A percentile compares a stretch with the other conserved stretches of the same genome.
phyloP scores from a whole-genome alignment of 2,888 invertebrate species.

The Sminthurides aquaticus region DNA sequence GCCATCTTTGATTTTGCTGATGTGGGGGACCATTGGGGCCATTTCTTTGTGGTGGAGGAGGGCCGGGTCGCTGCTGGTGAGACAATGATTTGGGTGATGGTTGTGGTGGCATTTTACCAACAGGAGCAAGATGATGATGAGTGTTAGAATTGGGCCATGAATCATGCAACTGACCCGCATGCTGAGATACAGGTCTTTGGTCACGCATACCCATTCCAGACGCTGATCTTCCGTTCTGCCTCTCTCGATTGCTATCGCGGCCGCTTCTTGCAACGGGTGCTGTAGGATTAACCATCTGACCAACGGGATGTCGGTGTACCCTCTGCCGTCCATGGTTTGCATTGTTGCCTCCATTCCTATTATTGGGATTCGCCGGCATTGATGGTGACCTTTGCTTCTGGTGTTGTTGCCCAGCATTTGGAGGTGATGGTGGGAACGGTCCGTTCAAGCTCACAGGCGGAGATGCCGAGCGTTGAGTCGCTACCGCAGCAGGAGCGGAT shows the following conservation, averaged over 20 bases:
- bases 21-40: background rate
- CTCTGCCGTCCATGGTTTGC: background rate
- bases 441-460: background rate
- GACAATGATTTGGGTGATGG: constrained; percentile 2
- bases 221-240: background rate
- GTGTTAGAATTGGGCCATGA: constrained; percentile 43
- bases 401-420: background rate
- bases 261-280: background rate
- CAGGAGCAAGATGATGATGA: constrained; percentile 41
- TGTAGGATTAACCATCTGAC: background rate
- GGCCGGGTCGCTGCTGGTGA: background rate
- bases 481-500: background rate
- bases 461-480: background rate
- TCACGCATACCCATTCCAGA: constrained; percentile 11
- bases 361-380: background rate
- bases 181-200: constrained; percentile 40
- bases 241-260: background rate
- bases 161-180: constrained; percentile 41
- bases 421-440: background rate
- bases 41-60: background rate
- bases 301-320: background rate
- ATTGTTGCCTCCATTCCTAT: background rate
- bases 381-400: background rate
- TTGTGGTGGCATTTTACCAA: constrained; percentile 17
- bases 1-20: background rate